Evolutionary conservation across 2,797 vertebrate species (phyloP).

Genomic region (Neosilurus mollespiculum): DNA sequence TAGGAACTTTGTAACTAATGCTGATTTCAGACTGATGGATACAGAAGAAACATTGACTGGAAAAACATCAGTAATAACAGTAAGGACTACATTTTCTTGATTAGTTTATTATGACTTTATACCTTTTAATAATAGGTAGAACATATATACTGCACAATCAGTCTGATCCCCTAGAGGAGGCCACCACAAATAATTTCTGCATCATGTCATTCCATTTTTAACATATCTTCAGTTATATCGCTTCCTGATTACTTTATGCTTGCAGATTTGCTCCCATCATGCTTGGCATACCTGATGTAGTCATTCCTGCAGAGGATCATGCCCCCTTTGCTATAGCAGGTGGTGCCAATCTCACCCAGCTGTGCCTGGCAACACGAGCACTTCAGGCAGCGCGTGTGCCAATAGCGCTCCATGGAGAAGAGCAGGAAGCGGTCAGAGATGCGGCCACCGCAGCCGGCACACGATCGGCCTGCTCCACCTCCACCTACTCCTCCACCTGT

Average conservation of each 20-base stretch:
- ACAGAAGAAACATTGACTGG: neutral
- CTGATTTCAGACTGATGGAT: slow-evolving; percentile 16
- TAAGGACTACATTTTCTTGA: neutral
- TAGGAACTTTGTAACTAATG: neutral
- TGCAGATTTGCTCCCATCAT: neutral
- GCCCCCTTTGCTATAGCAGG: slow-evolving; percentile 82
- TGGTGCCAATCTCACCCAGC: slow-evolving; percentile 80
- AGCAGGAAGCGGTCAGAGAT: slow-evolving; percentile 78
- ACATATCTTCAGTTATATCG: neutral
- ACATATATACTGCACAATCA: neutral
- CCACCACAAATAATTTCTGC: neutral
- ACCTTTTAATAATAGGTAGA: neutral
- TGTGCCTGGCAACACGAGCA: slow-evolving; percentile 82
- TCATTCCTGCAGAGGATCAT: slow-evolving; percentile 83
- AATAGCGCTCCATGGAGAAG: slow-evolving; percentile 80
- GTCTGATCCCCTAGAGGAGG: neutral
- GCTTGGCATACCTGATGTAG: slow-evolving; percentile 75
- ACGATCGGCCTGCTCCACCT: slow-evolving; percentile 59
- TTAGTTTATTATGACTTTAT: neutral
- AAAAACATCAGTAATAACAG: neutral
- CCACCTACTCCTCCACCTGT: slow-evolving; percentile 67
- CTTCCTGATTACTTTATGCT: neutral
- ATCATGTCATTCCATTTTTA: neutral
- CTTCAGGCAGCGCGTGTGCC: slow-evolving; percentile 80
- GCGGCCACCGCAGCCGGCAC: slow-evolving; percentile 74